Evolutionary conservation across 2,888 invertebrate genomes (phyloP).

Genomic region (Cheilosia pagana): DNA sequence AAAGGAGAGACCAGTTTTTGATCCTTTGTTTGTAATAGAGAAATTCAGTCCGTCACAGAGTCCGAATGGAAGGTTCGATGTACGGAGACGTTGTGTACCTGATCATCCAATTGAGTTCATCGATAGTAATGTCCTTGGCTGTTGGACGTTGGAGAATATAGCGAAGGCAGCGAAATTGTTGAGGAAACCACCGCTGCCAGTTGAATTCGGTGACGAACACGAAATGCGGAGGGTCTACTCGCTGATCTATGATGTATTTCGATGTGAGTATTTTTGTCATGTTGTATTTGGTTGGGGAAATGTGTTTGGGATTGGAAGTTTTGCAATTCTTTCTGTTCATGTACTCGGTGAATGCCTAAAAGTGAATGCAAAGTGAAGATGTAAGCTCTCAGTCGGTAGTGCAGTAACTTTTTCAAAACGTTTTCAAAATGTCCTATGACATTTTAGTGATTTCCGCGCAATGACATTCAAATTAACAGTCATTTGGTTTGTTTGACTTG

Average conservation of each 20-base stretch:
- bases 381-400: too few species aligned
- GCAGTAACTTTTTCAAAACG: too few species aligned
- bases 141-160: conserved; percentile 80
- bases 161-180: conserved; percentile 81
- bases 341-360: not conserved
- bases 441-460: too few species aligned
- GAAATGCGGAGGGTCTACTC: conserved; percentile 85
- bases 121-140: conserved; percentile 76
- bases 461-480: too few species aligned
- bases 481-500: too few species aligned
- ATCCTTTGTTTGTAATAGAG: conserved; percentile 78
- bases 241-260: conserved; percentile 85
- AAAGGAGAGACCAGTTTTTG: conserved; percentile 80
- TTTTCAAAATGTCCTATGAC: too few species aligned
- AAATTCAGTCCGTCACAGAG: conserved; percentile 78
- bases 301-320: not conserved
- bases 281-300: not conserved
- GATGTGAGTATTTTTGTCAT: conserved; percentile 83
- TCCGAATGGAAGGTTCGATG: conserved; percentile 75
- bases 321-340: not conserved
- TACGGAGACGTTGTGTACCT: conserved; percentile 76
- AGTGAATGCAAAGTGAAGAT: too few species aligned
- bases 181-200: conserved; percentile 79
- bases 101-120: conserved; percentile 79
- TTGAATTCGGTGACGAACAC: conserved; percentile 83